phyloP scores from a whole-genome alignment of 2,888 invertebrate species.

The Drosophila anceps region DNA sequence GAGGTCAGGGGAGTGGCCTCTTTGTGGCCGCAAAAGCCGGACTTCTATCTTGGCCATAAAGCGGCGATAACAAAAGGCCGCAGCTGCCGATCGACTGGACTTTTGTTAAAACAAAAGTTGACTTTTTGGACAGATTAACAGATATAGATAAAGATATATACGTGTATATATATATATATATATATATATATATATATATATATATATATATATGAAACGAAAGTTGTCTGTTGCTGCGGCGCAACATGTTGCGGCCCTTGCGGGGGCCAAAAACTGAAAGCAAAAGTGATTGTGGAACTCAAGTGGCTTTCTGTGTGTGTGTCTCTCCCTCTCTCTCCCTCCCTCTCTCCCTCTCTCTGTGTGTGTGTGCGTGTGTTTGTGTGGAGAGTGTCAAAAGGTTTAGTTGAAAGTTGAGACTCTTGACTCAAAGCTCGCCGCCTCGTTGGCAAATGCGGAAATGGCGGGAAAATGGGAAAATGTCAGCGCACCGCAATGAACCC shows the following conservation, averaged over 20 bases:
- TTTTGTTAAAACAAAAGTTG: constrained; percentile 52
- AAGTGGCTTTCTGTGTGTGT: background rate
- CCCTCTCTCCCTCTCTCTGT: background rate
- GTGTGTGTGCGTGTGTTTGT: no score
- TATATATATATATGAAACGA: constrained; percentile 65
- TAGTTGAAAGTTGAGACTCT: constrained; percentile 69
- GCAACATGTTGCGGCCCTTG: constrained; percentile 51
- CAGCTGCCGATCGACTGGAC: constrained; percentile 44
- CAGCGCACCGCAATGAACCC: constrained; percentile 53
- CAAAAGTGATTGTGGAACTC: constrained; percentile 75
- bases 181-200: background rate
- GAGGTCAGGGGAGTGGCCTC: constrained; percentile 27
- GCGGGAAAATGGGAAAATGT: constrained; percentile 28
- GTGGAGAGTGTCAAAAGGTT: constrained; percentile 55
- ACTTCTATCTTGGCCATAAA: constrained; percentile 62
- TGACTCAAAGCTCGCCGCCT: constrained; percentile 27
- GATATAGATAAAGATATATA: constrained; percentile 14
- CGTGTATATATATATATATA: no score
- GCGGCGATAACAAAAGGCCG: constrained; percentile 57
- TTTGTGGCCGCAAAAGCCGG: constrained; percentile 57
- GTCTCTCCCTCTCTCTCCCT: background rate
- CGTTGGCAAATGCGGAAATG: constrained; percentile 61
- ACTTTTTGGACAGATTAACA: constrained; percentile 28
- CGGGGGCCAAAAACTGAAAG: constrained; percentile 61
- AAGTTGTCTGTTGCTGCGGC: constrained; percentile 76